Conservation (phyloP, 2,888 invertebrate genomes). For the Anticlea derivata region DNA sequence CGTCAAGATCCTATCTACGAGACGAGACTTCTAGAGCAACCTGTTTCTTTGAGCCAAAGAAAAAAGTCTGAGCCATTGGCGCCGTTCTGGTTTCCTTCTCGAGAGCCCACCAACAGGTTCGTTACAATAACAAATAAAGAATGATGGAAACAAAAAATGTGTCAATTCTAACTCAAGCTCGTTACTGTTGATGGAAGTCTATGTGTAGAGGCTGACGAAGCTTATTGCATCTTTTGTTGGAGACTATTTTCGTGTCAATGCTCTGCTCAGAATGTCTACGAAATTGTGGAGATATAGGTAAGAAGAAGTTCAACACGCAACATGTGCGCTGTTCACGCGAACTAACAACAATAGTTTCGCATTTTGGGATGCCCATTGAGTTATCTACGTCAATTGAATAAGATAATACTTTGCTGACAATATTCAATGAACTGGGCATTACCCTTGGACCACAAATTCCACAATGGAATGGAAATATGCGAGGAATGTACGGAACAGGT, state of each 20-base stretch:
- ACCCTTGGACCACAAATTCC: slow-evolving; percentile 10
- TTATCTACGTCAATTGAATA: slow-evolving; percentile 6
- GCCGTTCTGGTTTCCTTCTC: slow-evolving; percentile 32
- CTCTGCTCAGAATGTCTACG: slow-evolving; percentile 11
- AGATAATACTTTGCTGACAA: background rate
- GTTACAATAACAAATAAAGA: slow-evolving; percentile 48
- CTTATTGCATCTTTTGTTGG: slow-evolving; percentile 15
- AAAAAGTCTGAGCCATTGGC: slow-evolving; percentile 13
- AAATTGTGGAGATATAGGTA: slow-evolving; percentile 7
- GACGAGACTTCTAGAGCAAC: slow-evolving; percentile 23
- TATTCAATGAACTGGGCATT: slow-evolving; percentile 8
- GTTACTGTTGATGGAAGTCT: slow-evolving; percentile 34
- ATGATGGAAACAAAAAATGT: slow-evolving; percentile 36
- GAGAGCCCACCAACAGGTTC: slow-evolving; percentile 28
- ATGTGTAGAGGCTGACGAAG: slow-evolving; percentile 16
- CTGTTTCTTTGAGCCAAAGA: slow-evolving; percentile 12
- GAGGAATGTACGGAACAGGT: slow-evolving; percentile 52
- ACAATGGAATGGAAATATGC: slow-evolving; percentile 39
- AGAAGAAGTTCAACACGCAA: slow-evolving; percentile 25
- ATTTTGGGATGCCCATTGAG: slow-evolving; percentile 23
- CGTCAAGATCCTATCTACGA: slow-evolving; percentile 29
- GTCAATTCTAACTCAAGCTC: slow-evolving; percentile 34
- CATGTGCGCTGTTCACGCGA: slow-evolving; percentile 23
- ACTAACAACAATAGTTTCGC: slow-evolving; percentile 14
- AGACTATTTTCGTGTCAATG: slow-evolving; percentile 21